Base-by-base conservation (phyloP, 2,888 invertebrate species). In the Blera fallax region DNA sequence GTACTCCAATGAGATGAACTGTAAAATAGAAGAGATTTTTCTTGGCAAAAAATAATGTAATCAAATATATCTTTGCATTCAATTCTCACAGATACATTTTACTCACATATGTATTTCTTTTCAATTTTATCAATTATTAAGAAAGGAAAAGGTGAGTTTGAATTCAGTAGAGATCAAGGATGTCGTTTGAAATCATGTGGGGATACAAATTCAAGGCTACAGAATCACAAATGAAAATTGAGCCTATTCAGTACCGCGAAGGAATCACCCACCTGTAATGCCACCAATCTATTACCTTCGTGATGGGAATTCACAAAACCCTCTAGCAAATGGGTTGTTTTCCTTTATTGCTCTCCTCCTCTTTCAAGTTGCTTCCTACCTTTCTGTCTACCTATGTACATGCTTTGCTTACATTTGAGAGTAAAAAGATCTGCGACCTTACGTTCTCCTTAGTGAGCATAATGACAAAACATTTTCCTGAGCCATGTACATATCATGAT, bases 251-350 rank as follows among this genome's bases (percentile, higher is more conserved):
- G 16, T 65, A 16, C 16, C 27, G 5, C 4, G 50, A 34, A 16
- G 18, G 34, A 43, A 62, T 56, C 56, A 76, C 24, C 65, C 45
- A 76, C 65, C 65, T 76, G 65, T 76, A 65, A 37, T 8, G 10
- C 21, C 32, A 24, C 21, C n/a, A 32, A 24, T 27, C 45, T 65
- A 65, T 56, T 65, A 56, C 45, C 34, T 54, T 7, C 65, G 45
- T 56, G 76, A 48, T 56, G 65, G 65, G 65, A 65, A 37, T 34
- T 56, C 7, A 5, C 34, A 48, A 65, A 29, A n/a, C 56, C 76
- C 56, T 48, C 14, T n/a, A 65, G 65, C 11, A 56, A 65, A 65
- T 58, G 45, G 32, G 16, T 21, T 11, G 11, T 48, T 32, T 62
- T 43, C 18, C n/a, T 24, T 45, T 11, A 2, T 34, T 24, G 5